Base-by-base conservation (phyloP, 2,113 vertebrate genomes). In the Rana temporaria region DNA sequence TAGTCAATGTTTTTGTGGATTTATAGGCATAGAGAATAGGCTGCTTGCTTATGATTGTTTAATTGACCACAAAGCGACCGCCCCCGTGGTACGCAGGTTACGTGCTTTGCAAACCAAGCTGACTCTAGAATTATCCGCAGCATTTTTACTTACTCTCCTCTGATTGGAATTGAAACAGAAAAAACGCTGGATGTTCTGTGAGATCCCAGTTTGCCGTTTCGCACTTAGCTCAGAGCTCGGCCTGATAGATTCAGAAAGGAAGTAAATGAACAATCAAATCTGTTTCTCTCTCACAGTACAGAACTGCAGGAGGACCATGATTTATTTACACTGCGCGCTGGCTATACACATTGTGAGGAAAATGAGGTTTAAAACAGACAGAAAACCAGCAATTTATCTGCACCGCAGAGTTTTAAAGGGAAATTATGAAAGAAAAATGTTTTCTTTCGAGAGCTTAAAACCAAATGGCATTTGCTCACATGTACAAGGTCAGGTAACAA, bases 231-330 rank as follows among this genome's bases (percentile, higher is more conserved):
- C 48, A 24, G 69, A 34, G 26, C 22, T 48, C 8, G 11, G 22
- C 70, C 72, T 65, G 70, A 82, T 74, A 74, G 38, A 70, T 62
- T 26, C 32, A 68, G 65, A 38, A 67, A 70, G 48, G 48, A 60
- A 62, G 60, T 59, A 74, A 82, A 74, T 55, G 60, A 73, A 72
- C 60, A 74, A 74, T 65, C 69, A 56, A 64, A 65, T 55, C 26
- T 42, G 56, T 82, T 82, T 82, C 80, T 82, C 48, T 66, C 60
- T 57, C 22, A 16, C 80, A 81, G 79, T 24, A 72, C 34, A 81
- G 68, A 72, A 16, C 79, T 11, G 48, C 69, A 59, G 70, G 60
- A 65, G 70, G 11, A 62, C 32, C 57, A 24, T 66, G 69, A 75
- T 74, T 75, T 82, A 66, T 82, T 82, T 82, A 82, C 34, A 60